Percentiles rank a stretch among this genome's conserved stretches.
phyloP scores from a whole-genome alignment of 2,113 vertebrate genomes.

The Melanotaenia duboulayi region DNA sequence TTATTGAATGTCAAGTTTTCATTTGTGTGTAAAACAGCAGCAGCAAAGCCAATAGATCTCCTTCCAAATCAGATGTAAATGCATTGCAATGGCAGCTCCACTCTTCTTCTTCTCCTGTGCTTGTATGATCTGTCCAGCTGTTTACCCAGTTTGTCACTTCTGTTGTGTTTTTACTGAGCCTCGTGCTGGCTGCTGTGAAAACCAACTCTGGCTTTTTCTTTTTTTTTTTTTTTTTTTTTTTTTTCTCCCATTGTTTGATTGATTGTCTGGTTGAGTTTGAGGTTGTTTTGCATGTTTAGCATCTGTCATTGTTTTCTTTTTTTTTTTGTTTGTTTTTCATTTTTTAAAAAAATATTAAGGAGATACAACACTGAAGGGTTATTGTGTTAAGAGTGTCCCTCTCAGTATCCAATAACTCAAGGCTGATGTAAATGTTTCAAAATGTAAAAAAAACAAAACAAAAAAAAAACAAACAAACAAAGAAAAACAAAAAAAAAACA shows the following conservation, averaged over 20 bases:
- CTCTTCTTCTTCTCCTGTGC: slow-evolving; percentile 56
- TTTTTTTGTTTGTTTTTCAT: not conserved
- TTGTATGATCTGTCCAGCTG: slow-evolving; percentile 43
- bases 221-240: slow-evolving; percentile 19
- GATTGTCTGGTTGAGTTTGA: slow-evolving; percentile 70
- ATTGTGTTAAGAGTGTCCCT: slow-evolving; percentile 62
- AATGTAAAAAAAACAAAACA: no score
- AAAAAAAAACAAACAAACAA: no score
- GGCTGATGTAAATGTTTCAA: slow-evolving; percentile 42
- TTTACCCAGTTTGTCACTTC: slow-evolving; percentile 44
- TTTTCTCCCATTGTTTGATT: slow-evolving; percentile 58
- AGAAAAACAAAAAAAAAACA: not conserved
- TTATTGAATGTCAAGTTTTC: slow-evolving; percentile 72
- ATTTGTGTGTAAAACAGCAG: slow-evolving; percentile 69
- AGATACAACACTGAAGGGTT: slow-evolving; percentile 79
- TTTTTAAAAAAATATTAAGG: slow-evolving; percentile 26
- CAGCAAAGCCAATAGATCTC: slow-evolving; percentile 76
- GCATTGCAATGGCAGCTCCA: slow-evolving; percentile 79
- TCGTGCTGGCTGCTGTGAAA: slow-evolving; percentile 62
- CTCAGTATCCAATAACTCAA: slow-evolving; percentile 53
- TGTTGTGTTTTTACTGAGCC: slow-evolving; percentile 62
- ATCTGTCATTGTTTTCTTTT: slow-evolving; percentile 42
- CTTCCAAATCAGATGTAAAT: slow-evolving; percentile 73
- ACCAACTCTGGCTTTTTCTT: slow-evolving; percentile 47
- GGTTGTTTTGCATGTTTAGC: slow-evolving; percentile 77